phyloP scores from a whole-genome alignment of 2,113 vertebrate genomes.

The Zosterops hypoxanthus region DNA sequence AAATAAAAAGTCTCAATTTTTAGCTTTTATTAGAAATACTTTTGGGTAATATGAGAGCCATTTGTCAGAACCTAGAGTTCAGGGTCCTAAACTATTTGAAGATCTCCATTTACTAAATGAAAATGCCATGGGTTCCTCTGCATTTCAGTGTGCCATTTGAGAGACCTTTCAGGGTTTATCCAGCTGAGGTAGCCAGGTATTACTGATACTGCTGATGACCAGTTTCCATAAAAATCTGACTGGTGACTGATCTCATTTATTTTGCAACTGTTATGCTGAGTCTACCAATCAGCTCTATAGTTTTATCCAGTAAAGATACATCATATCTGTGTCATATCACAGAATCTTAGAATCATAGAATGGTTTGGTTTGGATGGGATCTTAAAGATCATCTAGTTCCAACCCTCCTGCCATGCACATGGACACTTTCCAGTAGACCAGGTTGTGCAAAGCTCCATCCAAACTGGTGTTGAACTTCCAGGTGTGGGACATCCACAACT shows the following conservation, averaged over 20 bases:
- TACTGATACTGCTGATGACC: not conserved
- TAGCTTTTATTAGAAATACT: not conserved
- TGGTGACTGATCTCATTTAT: not conserved
- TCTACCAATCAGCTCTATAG: not conserved
- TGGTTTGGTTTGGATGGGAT: not conserved
- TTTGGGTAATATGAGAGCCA: not conserved
- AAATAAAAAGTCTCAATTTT: not conserved
- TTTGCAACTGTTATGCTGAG: not conserved
- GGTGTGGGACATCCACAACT: not conserved
- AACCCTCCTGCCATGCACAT: not conserved
- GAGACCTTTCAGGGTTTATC: not conserved
- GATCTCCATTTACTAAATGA: not conserved
- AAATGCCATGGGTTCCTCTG: not conserved
- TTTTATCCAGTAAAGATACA: not conserved
- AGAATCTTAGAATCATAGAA: not conserved
- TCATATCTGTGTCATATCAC: not conserved
- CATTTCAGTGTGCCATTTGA: not conserved
- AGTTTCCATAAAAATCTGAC: not conserved
- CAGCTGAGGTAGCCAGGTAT: accelerated
- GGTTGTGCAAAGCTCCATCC: not conserved
- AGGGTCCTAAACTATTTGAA: not conserved
- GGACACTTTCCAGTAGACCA: not conserved
- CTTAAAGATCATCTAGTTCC: not conserved
- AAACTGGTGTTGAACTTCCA: not conserved
- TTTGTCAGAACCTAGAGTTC: not conserved